Evolutionary conservation across 2,797 vertebrate genomes (phyloP), one percentile per base, ranked within the genome.

Genomic region (Malurus leucopterus): DNA sequence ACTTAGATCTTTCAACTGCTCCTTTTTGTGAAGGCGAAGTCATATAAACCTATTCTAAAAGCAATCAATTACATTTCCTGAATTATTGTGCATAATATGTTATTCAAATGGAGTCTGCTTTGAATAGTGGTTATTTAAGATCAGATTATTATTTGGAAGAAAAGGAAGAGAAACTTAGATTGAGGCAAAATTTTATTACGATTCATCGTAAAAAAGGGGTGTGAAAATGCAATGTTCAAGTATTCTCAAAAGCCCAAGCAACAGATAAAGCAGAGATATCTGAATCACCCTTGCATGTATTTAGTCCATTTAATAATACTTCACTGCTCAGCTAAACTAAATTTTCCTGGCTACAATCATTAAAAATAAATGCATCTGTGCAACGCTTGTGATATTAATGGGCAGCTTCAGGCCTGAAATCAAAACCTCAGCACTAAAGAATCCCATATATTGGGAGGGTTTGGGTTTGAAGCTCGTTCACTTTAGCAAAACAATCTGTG

Each of bases 111-210:
- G 57, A 6, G 27, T 43, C 73, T 84, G 40, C 72, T 72, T 71
- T 26, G 69, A 86, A 44, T 76, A 91, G 65, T 12, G 3, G 69
- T 84, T 84, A 81, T 84, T 93, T 71, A 94, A 80, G 95, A 91
- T 79, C 62, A 93, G 50, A 87, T 90, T 73, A 78, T 77, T 87
- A 89, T 93, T 55, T 70, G 73, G 74, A 94, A 89, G 74, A 32
- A 93, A 91, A 92, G 83, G 20, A 84, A 83, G 51, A 36, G 51
- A 73, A 92, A 38, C 21, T 27, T 57, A 62, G 32, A 61, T 86
- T 8, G 10, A 83, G 34, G 87, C 50, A 78, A 91, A 82, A 53
- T 69, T 94, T 90, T 90, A 49, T 82, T 91, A 68, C 0, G 8
- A 70, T 86, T 49, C 70, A 68, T 46, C 86, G 85, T 76, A 86